Base-by-base conservation (phyloP, 2,888 invertebrate species). In the Drosophila paramelanica region DNA sequence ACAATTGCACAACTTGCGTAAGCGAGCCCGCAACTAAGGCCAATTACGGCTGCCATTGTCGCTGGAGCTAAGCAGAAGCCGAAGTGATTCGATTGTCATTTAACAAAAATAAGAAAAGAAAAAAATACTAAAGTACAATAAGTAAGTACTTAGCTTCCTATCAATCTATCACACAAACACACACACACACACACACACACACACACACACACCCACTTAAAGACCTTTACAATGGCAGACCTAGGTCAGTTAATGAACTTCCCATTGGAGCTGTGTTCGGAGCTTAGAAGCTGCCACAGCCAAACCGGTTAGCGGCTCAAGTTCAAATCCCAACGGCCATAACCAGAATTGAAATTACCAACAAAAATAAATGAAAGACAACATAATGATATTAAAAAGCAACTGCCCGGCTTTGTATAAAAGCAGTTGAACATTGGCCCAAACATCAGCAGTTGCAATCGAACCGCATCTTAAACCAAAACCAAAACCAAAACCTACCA, bases 391-490 rank as follows among this genome's bases (percentile, higher is more conserved):
- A 31, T 14, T n/a, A 13, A 42, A 36, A 11, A 36, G 36, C 36
- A 36, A 60, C 52, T 65, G 43, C 51, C 50, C 57, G 47, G 45
- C 51, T 51, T 33, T 42, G 58, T 88, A 90, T 90, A 89, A 76
- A 90, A 90, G 73, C 83, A 23, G 46, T 38, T 49, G 36, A 65
- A 51, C 51, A 50, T 50, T 25, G 53, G 42, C 14, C 61, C 39
- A 73, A 67, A 57, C 77, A 67, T 64, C 81, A 91, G 70, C 91
- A 91, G 90, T 91, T 89, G 73, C 82, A 89, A 65, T 79, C 68
- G 73, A 81, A 59, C 70, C 72, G 59, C 65, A 61, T 56, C 72
- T 60, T 72, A 58, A 72, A 57, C 67, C 72, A 77, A 68, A 62
- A 60, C 67, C 60, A 52, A 64, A 59, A 57, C 67, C 72, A 77